Conservation (phyloP, 2,888 invertebrate species). For the Tipula unca region DNA sequence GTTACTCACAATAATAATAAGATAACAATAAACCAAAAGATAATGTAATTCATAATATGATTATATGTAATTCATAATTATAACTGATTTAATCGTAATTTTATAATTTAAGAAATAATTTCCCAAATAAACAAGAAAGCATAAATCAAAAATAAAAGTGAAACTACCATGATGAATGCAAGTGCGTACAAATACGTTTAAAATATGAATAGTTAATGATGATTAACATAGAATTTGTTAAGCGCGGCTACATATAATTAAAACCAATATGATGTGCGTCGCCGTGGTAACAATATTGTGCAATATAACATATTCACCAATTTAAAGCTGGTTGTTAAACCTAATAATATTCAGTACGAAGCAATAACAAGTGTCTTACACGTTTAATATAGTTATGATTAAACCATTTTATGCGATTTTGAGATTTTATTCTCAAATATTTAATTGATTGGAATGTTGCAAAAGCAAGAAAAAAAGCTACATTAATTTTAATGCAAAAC, state of each 20-base stretch:
- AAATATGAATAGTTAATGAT: background rate
- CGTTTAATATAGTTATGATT: background rate
- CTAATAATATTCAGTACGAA: too few relatives aligned
- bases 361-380: background rate
- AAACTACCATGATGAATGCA: background rate
- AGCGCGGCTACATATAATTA: background rate
- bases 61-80: too few relatives aligned
- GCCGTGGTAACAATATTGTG: background rate
- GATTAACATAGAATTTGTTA: background rate
- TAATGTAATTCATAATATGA: too few relatives aligned
- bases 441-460: background rate
- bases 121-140: background rate
- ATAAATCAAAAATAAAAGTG: too few relatives aligned
- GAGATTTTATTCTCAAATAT: background rate
- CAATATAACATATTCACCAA: background rate
- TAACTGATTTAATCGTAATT: too few relatives aligned
- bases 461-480: background rate
- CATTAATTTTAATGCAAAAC: background rate
- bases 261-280: background rate
- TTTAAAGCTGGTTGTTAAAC: background rate
- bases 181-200: background rate
- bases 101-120: background rate
- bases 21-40: too few relatives aligned
- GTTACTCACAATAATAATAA: too few relatives aligned
- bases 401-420: background rate